These are phyloP conservation scores for Apistogramma diplotaenia DNA, from an alignment of 2,113 vertebrate species.

Conservation along the genomic window DNA sequence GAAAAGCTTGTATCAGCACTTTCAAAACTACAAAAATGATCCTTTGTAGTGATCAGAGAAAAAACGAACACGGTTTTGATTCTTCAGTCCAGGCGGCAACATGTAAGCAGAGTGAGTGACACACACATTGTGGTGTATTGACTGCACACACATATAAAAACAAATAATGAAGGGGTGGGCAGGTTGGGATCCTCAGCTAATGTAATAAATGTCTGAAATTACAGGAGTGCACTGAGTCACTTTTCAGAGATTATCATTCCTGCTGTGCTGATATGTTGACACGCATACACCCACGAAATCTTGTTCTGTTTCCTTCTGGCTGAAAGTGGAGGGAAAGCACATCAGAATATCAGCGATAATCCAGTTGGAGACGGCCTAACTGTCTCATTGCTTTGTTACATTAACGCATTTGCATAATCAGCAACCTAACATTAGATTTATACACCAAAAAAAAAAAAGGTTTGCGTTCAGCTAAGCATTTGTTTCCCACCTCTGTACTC, in stretches of 20 bases:
- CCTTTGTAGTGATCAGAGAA: background rate
- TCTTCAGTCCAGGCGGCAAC: background rate
- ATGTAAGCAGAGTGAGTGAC: background rate
- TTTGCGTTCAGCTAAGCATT: background rate
- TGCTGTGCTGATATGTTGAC: slow-evolving; percentile 13
- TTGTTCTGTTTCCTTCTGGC: background rate
- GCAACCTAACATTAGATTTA: background rate
- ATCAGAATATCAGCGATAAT: background rate
- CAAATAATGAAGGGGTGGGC: too few relatives aligned
- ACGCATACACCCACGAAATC: background rate
- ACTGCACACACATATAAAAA: background rate
- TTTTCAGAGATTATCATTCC: slow-evolving; percentile 17
- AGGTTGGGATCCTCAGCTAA: background rate
- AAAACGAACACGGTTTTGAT: background rate
- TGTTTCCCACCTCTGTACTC: background rate
- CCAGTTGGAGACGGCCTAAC: background rate
- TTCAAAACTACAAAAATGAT: background rate
- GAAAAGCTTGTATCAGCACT: background rate
- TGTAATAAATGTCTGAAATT: slow-evolving; percentile 6
- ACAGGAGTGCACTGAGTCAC: slow-evolving; percentile 12
- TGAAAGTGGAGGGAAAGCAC: background rate
- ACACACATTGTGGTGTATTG: background rate
- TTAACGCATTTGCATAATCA: background rate
- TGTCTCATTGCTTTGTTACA: background rate
- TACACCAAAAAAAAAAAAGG: background rate